Percentiles rank a stretch among this genome's conserved stretches.
Evolutionary conservation across 2,113 vertebrate species (phyloP).

Genomic region (Phrynosoma blainvillii): DNA sequence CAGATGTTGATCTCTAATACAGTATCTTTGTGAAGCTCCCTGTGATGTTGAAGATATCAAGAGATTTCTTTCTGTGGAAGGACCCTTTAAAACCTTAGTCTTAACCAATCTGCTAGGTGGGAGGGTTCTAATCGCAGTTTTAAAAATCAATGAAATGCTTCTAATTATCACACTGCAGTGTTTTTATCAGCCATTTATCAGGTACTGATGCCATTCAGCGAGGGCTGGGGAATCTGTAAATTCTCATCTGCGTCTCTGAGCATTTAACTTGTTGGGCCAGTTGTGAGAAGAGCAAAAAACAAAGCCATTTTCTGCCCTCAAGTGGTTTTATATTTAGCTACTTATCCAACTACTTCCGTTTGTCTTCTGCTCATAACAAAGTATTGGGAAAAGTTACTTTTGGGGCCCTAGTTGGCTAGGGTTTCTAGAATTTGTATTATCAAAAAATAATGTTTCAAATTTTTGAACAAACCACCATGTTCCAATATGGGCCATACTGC

Average conservation of each 20-base stretch:
- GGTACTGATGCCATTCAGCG: background rate
- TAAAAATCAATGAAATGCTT: background rate
- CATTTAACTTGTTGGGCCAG: background rate
- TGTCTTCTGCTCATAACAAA: background rate
- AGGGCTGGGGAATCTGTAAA: too few species aligned
- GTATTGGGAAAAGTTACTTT: background rate
- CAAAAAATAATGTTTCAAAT: too few species aligned
- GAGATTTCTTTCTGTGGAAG: background rate
- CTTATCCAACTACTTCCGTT: background rate
- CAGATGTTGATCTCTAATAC: background rate
- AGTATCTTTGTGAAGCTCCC: background rate
- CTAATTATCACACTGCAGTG: background rate
- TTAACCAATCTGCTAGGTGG: background rate
- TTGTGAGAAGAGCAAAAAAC: background rate
- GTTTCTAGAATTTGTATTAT: too few species aligned
- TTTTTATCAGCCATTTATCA: background rate
- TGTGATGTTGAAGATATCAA: background rate
- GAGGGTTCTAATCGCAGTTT: background rate
- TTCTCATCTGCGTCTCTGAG: background rate
- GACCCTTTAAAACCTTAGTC: background rate
- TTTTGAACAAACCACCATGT: background rate
- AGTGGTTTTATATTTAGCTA: background rate
- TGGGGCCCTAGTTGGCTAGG: too few species aligned
- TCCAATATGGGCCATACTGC: background rate
- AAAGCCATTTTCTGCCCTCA: background rate